Evolutionary conservation across 2,888 invertebrate species (phyloP).

Genomic region (Sclerodermus sp.): DNA sequence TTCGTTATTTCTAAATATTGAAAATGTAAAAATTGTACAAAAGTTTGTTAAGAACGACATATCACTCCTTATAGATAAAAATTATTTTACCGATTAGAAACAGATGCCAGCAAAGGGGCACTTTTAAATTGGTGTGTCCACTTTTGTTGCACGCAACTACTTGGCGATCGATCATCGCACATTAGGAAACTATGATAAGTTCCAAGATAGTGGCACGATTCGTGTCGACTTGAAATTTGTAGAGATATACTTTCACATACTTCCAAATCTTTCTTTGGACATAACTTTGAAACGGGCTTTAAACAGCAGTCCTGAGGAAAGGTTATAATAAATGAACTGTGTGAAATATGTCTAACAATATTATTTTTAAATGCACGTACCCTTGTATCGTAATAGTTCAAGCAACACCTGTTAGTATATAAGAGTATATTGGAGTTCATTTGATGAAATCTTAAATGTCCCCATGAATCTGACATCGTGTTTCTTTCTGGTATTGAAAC

Average conservation of each 20-base stretch:
- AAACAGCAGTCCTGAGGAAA: constrained; percentile 29
- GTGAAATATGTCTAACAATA: background rate
- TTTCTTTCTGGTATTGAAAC: constrained; percentile 21
- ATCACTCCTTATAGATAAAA: constrained; percentile 22
- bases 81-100: constrained; percentile 54
- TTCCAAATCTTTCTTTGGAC: constrained; percentile 43
- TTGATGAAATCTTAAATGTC: constrained; percentile 37
- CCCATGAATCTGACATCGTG: constrained; percentile 42
- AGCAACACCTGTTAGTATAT: constrained; percentile 45
- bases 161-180: constrained; percentile 42
- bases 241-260: constrained; percentile 44
- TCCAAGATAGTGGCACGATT: constrained; percentile 41
- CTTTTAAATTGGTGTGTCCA: constrained; percentile 65
- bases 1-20: constrained; percentile 31
- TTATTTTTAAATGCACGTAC: constrained; percentile 25
- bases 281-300: constrained; percentile 38
- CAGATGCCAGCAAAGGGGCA: constrained; percentile 58
- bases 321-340: constrained; percentile 1
- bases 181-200: constrained; percentile 46
- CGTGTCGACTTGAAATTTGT: constrained; percentile 38
- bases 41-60: background rate
- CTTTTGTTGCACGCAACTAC: constrained; percentile 55
- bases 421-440: constrained; percentile 37
- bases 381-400: constrained; percentile 45
- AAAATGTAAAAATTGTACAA: constrained; percentile 1